phyloP scores from a whole-genome alignment of 2,888 invertebrate species.

The Leucophenga maculata region DNA sequence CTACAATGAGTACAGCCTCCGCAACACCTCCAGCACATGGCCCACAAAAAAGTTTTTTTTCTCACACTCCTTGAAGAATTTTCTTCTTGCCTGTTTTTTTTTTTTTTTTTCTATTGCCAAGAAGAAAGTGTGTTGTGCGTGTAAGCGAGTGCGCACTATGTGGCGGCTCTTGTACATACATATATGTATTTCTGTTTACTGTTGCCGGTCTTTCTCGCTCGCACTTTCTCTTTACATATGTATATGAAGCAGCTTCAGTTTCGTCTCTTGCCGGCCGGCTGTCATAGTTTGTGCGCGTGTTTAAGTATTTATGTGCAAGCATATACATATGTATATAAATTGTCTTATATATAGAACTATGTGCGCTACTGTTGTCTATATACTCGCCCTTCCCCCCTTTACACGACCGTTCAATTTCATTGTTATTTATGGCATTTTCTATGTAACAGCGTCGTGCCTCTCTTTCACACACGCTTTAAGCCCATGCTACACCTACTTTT shows the following conservation, averaged over 20 bases:
- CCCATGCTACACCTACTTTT: too few relatives aligned
- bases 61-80: conserved; percentile 42
- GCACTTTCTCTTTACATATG: conserved; percentile 23
- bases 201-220: conserved; percentile 3
- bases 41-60: not conserved
- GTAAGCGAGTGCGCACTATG: too few relatives aligned
- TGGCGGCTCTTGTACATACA: conserved; percentile 16
- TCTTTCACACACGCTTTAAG: too few relatives aligned
- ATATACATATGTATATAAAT: conserved; percentile 2
- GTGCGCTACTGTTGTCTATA: conserved; percentile 51
- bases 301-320: conserved; percentile 21
- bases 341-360: conserved; percentile 38
- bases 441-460: not conserved
- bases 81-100: conserved; percentile 43
- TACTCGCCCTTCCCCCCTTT: not conserved
- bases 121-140: too few relatives aligned
- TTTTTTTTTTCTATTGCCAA: conserved; percentile 37
- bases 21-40: conserved; percentile 40
- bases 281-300: conserved; percentile 11
- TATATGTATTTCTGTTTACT: conserved; percentile 22
- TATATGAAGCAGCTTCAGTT: too few relatives aligned
- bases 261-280: not conserved
- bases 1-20: conserved; percentile 17
- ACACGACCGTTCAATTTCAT: conserved; percentile 8
- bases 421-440: conserved; percentile 62